Evolutionary conservation across 2,797 vertebrate species (phyloP).

Genomic region (Schizothorax lantsangensis): DNA sequence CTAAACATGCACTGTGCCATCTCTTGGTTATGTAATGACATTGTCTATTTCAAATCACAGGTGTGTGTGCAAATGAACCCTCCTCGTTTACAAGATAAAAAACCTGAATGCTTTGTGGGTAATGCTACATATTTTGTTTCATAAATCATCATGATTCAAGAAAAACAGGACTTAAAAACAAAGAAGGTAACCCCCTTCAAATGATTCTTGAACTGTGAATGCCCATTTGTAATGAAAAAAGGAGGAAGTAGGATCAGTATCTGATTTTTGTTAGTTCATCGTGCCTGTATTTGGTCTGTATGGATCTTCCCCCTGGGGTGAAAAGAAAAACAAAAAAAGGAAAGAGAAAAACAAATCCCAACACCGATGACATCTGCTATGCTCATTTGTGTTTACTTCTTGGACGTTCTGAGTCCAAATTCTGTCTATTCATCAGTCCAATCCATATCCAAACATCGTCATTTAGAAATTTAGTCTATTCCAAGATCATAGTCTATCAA

Average conservation of each 20-base stretch:
- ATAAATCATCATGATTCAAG: conserved; percentile 76
- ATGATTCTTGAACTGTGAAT: conserved; percentile 77
- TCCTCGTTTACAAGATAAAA: conserved; percentile 77
- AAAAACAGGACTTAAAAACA: conserved; percentile 73
- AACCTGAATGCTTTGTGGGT: conserved; percentile 90
- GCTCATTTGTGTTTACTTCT: conserved; percentile 66
- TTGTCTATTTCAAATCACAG: conserved; percentile 77
- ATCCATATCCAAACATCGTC: conserved; percentile 70
- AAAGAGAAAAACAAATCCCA: conserved; percentile 64
- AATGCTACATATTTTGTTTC: conserved; percentile 89
- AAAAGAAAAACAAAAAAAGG: conserved; percentile 63
- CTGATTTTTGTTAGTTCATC: conserved; percentile 55
- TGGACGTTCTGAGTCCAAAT: conserved; percentile 55
- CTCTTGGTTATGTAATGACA: conserved; percentile 60
- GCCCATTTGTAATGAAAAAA: conserved; percentile 68
- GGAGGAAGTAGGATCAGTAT: conserved; percentile 31
- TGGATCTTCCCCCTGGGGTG: conserved; percentile 69
- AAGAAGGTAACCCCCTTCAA: conserved; percentile 73
- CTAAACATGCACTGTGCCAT: conserved; percentile 60
- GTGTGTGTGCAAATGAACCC: conserved; percentile 81
- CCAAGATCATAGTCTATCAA: conserved; percentile 64
- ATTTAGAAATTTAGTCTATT: conserved; percentile 66
- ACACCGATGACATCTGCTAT: conserved; percentile 73
- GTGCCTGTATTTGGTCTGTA: conserved; percentile 71
- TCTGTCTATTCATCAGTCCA: conserved; percentile 63